Evolutionary conservation across 2,797 vertebrate species (phyloP).

Genomic region (Florisuga fusca): DNA sequence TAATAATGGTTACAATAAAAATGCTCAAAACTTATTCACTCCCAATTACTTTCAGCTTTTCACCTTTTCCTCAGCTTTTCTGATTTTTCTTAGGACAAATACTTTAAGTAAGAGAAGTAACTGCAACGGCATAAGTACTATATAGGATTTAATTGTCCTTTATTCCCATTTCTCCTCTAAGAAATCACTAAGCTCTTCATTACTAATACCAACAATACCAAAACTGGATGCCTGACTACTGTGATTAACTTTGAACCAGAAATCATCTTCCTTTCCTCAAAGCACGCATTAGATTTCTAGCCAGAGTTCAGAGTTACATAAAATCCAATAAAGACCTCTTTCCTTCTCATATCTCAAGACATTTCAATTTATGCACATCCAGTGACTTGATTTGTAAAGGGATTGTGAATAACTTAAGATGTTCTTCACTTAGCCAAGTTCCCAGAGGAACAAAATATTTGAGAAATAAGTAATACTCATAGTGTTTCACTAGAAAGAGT

Average conservation of each 20-base stretch:
- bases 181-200: background rate
- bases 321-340: background rate
- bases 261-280: slow-evolving; percentile 6
- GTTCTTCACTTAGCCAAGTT: slow-evolving; percentile 28
- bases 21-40: background rate
- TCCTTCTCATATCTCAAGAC: slow-evolving; percentile 3
- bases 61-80: background rate
- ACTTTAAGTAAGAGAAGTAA: background rate
- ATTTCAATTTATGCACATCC: slow-evolving; percentile 40
- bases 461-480: slow-evolving; percentile 48
- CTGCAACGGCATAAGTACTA: background rate
- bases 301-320: background rate
- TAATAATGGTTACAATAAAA: background rate
- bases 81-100: background rate
- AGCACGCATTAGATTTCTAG: slow-evolving; percentile 15
- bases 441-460: slow-evolving; percentile 55
- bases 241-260: slow-evolving; percentile 20
- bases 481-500: slow-evolving; percentile 29
- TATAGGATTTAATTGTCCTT: background rate
- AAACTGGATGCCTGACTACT: background rate
- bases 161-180: background rate
- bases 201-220: background rate
- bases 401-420: slow-evolving; percentile 45
- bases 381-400: slow-evolving; percentile 40
- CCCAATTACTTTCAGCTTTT: background rate